Conservation (phyloP, 1,140 invertebrate genomes). For the Neelides sp. region DNA sequence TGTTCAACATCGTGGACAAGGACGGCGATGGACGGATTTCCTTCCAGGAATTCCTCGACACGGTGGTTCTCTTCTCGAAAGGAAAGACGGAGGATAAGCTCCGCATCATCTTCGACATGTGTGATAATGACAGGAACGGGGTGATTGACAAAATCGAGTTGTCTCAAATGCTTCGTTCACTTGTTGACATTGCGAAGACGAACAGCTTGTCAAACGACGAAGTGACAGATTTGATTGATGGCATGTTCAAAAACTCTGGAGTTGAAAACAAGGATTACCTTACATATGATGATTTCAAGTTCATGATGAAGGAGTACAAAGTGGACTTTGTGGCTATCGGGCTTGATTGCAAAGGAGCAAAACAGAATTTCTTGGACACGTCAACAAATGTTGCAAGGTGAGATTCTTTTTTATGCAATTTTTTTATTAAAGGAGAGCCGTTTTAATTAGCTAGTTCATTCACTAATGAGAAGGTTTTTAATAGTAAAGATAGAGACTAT, state of each 20-base stretch:
- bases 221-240: conserved; percentile 82
- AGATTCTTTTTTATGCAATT: background rate
- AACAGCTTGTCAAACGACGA: conserved; percentile 71
- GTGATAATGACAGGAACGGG: conserved; percentile 88
- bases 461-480: too few relatives aligned
- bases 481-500: too few relatives aligned
- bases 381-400: conserved; percentile 80
- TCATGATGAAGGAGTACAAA: conserved; percentile 95
- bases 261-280: conserved; percentile 79
- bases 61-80: conserved; percentile 76
- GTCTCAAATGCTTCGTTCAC: conserved; percentile 81
- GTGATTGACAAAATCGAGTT: conserved; percentile 89
- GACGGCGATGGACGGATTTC: conserved; percentile 90
- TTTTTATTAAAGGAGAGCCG: background rate
- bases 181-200: conserved; percentile 88
- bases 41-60: conserved; percentile 95
- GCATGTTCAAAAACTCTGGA: conserved; percentile 87
- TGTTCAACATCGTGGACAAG: conserved; percentile 98
- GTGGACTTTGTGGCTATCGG: conserved; percentile 91
- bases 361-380: conserved; percentile 87
- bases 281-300: conserved; percentile 87
- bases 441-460: too few relatives aligned
- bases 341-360: conserved; percentile 90
- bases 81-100: conserved; percentile 93
- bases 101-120: conserved; percentile 96